Conservation (phyloP, 2,888 invertebrate species). For the Orthosia gracilis region DNA sequence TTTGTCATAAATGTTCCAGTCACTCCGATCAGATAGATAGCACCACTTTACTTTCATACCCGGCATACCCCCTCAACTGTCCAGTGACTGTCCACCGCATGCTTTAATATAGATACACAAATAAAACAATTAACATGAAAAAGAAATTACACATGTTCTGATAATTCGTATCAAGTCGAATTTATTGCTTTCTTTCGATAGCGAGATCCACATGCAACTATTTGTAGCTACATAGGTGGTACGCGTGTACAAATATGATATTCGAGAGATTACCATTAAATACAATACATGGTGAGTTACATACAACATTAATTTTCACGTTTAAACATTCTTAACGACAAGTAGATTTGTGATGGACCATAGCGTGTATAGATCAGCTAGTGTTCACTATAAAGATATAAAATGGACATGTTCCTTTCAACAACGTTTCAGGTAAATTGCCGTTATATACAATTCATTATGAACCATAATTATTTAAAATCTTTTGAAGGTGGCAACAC, state of each 20-base stretch:
- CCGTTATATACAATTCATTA: slow-evolving; percentile 68
- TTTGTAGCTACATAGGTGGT: slow-evolving; percentile 57
- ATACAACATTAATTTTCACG: slow-evolving; percentile 65
- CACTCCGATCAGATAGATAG: slow-evolving; percentile 86
- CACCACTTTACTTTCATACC: slow-evolving; percentile 85
- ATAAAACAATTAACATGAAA: slow-evolving; percentile 53
- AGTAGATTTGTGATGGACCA: slow-evolving; percentile 73
- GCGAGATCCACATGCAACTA: slow-evolving; percentile 63
- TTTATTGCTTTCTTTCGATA: slow-evolving; percentile 77
- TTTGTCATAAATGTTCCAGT: slow-evolving; percentile 82
- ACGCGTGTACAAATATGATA: slow-evolving; percentile 56
- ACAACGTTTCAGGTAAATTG: slow-evolving; percentile 66
- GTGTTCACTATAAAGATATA: slow-evolving; percentile 73
- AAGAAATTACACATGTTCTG: slow-evolving; percentile 58
- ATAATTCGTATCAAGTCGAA: slow-evolving; percentile 70
- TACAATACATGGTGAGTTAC: slow-evolving; percentile 62
- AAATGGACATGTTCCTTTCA: slow-evolving; percentile 77
- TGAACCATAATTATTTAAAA: slow-evolving; percentile 61
- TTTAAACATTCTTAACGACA: slow-evolving; percentile 64
- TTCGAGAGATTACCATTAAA: slow-evolving; percentile 61
- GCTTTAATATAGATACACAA: slow-evolving; percentile 61
- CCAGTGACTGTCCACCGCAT: slow-evolving; percentile 79
- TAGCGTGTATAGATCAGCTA: slow-evolving; percentile 61
- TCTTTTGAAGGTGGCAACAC: slow-evolving; percentile 68
- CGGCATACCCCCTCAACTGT: slow-evolving; percentile 77